Conservation (phyloP, 1,140 invertebrate species). For the Aleiodes sp. region DNA sequence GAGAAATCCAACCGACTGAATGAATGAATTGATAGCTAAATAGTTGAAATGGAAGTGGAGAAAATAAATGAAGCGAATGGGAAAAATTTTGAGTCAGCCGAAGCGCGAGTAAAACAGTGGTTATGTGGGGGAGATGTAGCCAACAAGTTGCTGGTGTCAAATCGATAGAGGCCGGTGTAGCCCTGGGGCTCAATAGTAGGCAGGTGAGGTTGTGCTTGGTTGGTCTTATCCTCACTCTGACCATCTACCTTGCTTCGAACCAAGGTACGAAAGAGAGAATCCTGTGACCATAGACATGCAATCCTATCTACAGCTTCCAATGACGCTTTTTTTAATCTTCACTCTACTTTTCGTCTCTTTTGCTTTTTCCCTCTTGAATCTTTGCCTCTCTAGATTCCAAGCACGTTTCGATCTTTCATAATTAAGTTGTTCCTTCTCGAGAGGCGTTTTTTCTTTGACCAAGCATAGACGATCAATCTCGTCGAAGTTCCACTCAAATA, state of each 20-base stretch:
- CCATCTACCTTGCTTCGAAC: slow-evolving; percentile 7
- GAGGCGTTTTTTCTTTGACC: neutral
- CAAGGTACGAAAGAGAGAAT: neutral
- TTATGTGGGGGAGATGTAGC: slow-evolving; percentile 44
- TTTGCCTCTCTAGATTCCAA: slow-evolving; percentile 12
- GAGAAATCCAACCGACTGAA: neutral
- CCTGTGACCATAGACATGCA: too few relatives aligned
- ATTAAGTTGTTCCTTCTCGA: slow-evolving; percentile 12
- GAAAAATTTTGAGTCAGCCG: slow-evolving; percentile 23
- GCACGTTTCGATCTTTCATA: slow-evolving; percentile 25
- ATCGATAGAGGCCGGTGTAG: slow-evolving; percentile 60
- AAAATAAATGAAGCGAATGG: neutral
- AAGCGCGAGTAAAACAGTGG: slow-evolving; percentile 26
- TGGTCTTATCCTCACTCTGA: slow-evolving; percentile 29
- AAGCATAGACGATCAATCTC: slow-evolving; percentile 7
- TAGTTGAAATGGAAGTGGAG: neutral
- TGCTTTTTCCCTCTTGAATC: neutral
- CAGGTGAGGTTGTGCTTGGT: slow-evolving; percentile 43
- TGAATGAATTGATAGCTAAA: neutral
- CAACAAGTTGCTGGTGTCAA: slow-evolving; percentile 64
- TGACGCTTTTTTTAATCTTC: neutral
- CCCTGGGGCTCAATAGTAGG: slow-evolving; percentile 42
- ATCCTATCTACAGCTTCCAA: too few relatives aligned
- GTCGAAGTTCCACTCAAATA: too few relatives aligned
- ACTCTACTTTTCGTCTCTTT: neutral